Base-by-base conservation (phyloP, 1,140 invertebrate species). In the Drosophila kikkawai region DNA sequence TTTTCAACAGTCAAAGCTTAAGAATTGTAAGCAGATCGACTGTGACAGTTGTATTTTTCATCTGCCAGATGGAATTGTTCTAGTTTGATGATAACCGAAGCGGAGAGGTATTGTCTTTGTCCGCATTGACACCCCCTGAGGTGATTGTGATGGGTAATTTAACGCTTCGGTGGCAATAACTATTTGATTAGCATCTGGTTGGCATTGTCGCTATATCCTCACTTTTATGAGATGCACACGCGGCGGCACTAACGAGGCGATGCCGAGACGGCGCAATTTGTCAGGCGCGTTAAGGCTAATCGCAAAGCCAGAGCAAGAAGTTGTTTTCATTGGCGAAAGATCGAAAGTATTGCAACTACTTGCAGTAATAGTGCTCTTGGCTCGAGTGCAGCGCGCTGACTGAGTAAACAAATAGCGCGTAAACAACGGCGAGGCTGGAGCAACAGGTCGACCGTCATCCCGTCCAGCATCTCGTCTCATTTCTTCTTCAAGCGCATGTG, bases 401-500 rank as follows among this genome's bases (percentile, higher is more conserved):
- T 84, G 80, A 80, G 47, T 73, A 51, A 90, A 79, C 75, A 70
- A 76, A 57, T 42, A 53, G 39, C 47, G 42, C 59, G 68, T 66
- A 78, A 66, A 69, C 74, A 74, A 64, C 59, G 17, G 17, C 64
- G 17, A 29, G 36, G 36, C 59, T 50, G 47, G 39, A 77, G 78
- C 82, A 88, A 86, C 83, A 86, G 57, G 83, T 86, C 37, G 34
- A n/a, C 47, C 34, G 17, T 34, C 65, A 22, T 37, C 64, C 80
- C 65, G 17, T 37, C 64, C 80, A 88, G 83, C 84, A 65, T 86
- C 76, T 39, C 13, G 15, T n/a, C 19, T n/a, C 5, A 39, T 56
- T 9, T 39, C 12, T 2, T 65, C 47, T 36, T 42, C 22, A 32
- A 65, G 79, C 83, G 82, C 82, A 84, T 86, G 82, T 78, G 82